Percentiles rank a stretch among this genome's conserved stretches.
Evolutionary conservation across 2,797 vertebrate genomes (phyloP).

Genomic region (Anguilla megastoma): DNA sequence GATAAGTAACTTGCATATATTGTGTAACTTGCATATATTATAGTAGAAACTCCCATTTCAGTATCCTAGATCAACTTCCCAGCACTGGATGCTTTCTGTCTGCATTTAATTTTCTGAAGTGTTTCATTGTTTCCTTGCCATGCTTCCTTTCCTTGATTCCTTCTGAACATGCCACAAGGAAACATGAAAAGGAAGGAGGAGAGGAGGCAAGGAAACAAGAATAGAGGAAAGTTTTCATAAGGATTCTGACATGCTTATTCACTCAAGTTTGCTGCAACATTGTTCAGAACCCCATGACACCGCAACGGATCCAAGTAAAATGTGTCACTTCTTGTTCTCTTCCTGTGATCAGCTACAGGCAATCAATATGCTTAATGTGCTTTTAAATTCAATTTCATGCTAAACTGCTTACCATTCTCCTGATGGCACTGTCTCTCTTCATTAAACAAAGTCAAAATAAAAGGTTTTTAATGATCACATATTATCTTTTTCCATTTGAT

Average conservation of each 20-base stretch:
- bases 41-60: no score
- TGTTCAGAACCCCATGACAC: neutral
- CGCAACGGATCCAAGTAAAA: neutral
- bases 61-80: no score
- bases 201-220: no score
- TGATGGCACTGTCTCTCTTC: neutral
- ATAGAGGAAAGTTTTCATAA: neutral
- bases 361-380: slow-evolving; percentile 1
- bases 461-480: neutral
- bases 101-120: no score
- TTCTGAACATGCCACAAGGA: no score
- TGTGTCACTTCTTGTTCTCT: neutral
- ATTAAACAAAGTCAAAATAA: neutral
- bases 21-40: no score
- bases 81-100: no score
- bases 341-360: neutral
- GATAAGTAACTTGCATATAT: no score
- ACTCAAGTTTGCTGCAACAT: neutral
- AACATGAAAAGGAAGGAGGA: no score
- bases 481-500: neutral
- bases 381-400: slow-evolving; percentile 3
- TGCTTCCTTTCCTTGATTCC: neutral
- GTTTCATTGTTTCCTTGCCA: neutral
- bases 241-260: neutral
- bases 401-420: neutral